phyloP scores from a whole-genome alignment of 2,113 vertebrate genomes.

The Phodopus roborovskii region DNA sequence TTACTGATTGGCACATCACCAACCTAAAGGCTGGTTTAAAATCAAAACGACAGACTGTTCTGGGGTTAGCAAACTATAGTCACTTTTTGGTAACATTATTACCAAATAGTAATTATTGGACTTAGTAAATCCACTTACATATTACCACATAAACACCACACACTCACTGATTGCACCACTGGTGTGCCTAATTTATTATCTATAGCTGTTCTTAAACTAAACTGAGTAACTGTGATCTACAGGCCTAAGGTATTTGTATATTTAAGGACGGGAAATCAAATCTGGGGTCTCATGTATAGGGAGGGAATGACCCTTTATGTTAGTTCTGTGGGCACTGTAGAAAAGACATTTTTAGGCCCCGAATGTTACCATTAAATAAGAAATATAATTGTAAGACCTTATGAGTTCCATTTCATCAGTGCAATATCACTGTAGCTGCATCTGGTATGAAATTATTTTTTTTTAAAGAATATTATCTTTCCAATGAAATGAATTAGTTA shows the following conservation, averaged over 20 bases:
- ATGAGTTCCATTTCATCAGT: not conserved
- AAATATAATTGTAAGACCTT: conserved; percentile 16
- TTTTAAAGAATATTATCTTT: not conserved
- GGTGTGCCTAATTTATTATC: not conserved
- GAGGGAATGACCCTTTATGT: not conserved
- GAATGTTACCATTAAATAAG: not conserved
- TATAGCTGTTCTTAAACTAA: not conserved
- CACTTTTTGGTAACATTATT: not conserved
- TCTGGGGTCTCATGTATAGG: not conserved
- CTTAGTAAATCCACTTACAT: not conserved
- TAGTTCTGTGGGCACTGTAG: not conserved
- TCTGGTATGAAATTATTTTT: not conserved
- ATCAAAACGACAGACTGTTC: not conserved
- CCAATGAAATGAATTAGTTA: conserved; percentile 22
- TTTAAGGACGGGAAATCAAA: not conserved
- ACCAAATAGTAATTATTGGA: not conserved
- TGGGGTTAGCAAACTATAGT: not conserved
- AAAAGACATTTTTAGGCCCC: not conserved
- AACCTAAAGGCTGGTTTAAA: not conserved
- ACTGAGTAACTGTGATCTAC: not conserved
- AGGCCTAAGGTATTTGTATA: not conserved
- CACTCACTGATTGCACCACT: not conserved
- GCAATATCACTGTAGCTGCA: not conserved
- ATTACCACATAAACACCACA: not conserved
- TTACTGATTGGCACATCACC: not conserved